Evolutionary conservation across 2,797 vertebrate genomes (phyloP).

Genomic region (Poeciliopsis presidionis): DNA sequence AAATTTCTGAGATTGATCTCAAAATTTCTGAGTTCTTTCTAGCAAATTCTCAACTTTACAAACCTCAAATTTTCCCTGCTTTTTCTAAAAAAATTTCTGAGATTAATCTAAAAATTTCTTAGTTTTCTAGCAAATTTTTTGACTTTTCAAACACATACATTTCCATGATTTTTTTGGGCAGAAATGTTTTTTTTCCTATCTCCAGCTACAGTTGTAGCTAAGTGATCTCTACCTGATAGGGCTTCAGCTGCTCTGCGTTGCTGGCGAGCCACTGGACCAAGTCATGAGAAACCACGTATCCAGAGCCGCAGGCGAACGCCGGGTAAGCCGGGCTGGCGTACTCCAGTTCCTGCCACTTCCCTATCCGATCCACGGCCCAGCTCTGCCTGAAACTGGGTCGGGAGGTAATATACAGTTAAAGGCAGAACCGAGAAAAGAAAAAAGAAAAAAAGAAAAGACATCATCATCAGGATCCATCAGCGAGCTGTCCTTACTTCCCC

Average conservation of each 20-base stretch:
- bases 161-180: no score
- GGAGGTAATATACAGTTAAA: conserved; percentile 28
- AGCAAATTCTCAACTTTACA: no score
- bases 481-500: conserved; percentile 90
- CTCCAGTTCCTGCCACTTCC: conserved; percentile 98
- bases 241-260: conserved; percentile 90
- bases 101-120: no score
- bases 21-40: no score
- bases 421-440: conserved; percentile 1
- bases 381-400: conserved; percentile 93
- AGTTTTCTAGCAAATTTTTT: no score
- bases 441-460: neutral
- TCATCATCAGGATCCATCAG: conserved; percentile 1
- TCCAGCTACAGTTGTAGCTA: no score
- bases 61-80: no score
- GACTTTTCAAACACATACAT: no score
- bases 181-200: no score
- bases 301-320: conserved; percentile 95
- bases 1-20: no score
- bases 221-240: conserved; percentile 88
- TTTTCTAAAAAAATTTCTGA: no score
- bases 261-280: conserved; percentile 93
- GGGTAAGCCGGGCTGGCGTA: conserved; percentile 95
- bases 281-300: conserved; percentile 92
- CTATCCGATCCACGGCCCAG: conserved; percentile 96